Conservation (phyloP, 2,113 vertebrate genomes). For the Orthonyx spaldingii region DNA sequence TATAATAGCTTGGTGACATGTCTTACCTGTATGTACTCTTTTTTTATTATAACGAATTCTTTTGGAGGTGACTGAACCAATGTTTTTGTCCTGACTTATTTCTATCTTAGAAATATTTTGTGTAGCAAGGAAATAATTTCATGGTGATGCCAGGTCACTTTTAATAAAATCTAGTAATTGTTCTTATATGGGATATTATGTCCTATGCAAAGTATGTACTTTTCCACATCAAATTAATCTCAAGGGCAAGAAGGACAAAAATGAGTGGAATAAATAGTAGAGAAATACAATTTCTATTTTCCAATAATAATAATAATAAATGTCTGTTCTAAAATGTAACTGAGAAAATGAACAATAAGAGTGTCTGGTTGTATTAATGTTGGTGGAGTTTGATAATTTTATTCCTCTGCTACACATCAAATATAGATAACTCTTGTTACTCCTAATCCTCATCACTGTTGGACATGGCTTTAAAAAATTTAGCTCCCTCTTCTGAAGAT, state of each 20-base stretch:
- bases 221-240: background rate
- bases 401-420: background rate
- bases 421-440: background rate
- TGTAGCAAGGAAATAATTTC: background rate
- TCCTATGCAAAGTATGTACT: background rate
- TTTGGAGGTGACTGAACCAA: background rate
- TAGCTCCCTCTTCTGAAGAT: background rate
- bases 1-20: background rate
- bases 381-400: background rate
- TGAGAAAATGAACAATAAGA: background rate
- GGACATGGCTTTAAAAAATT: background rate
- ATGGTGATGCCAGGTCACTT: background rate
- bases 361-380: background rate
- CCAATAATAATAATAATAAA: background rate
- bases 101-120: background rate
- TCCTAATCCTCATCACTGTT: background rate
- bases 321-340: background rate
- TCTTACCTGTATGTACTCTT: background rate
- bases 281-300: background rate
- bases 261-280: background rate
- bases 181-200: background rate
- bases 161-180: background rate
- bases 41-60: background rate
- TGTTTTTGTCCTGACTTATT: background rate
- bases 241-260: background rate